Percentiles rank a stretch among this genome's conserved stretches.
These are phyloP conservation scores for Chrysomela aeneicollis DNA, from an alignment of 2,888 invertebrate species.

Conservation along the genomic window DNA sequence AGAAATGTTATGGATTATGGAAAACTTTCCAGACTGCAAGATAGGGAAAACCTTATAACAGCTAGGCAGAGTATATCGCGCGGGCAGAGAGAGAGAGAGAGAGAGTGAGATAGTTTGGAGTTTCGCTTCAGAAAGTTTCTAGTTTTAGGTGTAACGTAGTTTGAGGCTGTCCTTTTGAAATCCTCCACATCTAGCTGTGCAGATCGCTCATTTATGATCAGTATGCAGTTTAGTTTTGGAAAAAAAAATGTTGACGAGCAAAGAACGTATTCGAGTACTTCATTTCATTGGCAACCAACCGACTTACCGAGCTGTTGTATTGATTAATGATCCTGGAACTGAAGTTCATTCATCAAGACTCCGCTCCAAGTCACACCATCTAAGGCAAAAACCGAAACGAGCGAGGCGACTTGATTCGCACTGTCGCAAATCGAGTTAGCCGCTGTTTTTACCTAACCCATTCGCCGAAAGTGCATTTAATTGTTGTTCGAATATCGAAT, in stretches of 20 bases:
- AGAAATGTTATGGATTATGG: constrained; percentile 33
- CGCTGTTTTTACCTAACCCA: constrained; percentile 51
- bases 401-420: neutral
- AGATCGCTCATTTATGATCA: too few relatives aligned
- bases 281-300: neutral
- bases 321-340: neutral
- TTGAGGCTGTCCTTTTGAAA: constrained; percentile 6
- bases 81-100: neutral
- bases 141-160: constrained; percentile 9
- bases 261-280: neutral
- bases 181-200: neutral
- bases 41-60: constrained; percentile 31
- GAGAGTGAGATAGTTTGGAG: constrained; percentile 1
- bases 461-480: constrained; percentile 56
- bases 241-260: neutral
- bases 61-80: neutral
- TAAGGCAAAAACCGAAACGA: constrained; percentile 12
- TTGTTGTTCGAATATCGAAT: constrained; percentile 54
- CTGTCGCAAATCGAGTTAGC: constrained; percentile 41
- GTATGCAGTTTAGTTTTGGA: too few relatives aligned
- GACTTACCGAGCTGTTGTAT: neutral
- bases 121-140: constrained; percentile 14
- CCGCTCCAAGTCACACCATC: constrained; percentile 1
- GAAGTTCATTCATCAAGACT: neutral
- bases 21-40: constrained; percentile 44